A percentile compares a stretch with the other conserved stretches of the same genome.
These are phyloP conservation scores for Diadumene lineata DNA, from an alignment of 92 coral and sea anemone species.

Conservation along the genomic window DNA sequence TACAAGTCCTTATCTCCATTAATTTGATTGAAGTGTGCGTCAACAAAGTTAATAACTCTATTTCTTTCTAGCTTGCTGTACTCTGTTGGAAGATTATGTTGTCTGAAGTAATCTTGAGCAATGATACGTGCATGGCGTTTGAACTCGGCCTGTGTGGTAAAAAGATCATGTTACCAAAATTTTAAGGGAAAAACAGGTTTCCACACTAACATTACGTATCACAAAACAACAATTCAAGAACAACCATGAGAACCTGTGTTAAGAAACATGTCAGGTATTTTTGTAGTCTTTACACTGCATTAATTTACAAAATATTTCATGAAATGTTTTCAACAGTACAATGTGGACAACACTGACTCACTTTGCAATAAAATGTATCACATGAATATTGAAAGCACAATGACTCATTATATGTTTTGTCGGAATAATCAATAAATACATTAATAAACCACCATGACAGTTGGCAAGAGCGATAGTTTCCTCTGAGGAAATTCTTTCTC, in stretches of 20 bases:
- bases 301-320: too few relatives aligned
- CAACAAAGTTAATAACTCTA: slow-evolving; percentile 24
- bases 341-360: too few relatives aligned
- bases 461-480: neutral
- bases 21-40: neutral
- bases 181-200: neutral
- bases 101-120: slow-evolving; percentile 50
- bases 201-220: neutral
- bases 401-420: neutral
- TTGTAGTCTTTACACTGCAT: too few relatives aligned
- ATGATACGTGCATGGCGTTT: slow-evolving; percentile 54
- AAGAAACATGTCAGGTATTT: too few relatives aligned
- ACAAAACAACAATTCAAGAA: neutral
- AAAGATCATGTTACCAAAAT: too few relatives aligned
- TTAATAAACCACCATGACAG: neutral
- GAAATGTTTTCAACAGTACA: neutral
- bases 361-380: too few relatives aligned
- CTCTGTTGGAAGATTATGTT: neutral
- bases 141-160: slow-evolving; percentile 48
- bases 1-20: neutral
- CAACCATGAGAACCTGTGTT: too few relatives aligned
- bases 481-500: too few relatives aligned
- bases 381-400: too few relatives aligned
- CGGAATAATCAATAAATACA: neutral
- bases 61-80: slow-evolving; percentile 18